A percentile compares a stretch with the other conserved stretches of the same genome.
phyloP scores from a whole-genome alignment of 2,888 invertebrate species.

The Craniophora ligustri region DNA sequence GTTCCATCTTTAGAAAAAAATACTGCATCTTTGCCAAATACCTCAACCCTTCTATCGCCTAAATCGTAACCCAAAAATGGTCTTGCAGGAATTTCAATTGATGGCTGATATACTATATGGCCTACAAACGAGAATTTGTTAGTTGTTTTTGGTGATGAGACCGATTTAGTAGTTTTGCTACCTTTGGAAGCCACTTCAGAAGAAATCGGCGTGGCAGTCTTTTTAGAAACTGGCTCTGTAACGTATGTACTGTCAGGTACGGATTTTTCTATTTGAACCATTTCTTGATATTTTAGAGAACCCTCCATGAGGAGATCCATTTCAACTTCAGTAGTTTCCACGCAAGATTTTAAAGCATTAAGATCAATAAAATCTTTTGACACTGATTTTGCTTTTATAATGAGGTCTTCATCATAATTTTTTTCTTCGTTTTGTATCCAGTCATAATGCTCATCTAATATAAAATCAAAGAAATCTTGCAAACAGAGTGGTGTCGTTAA shows the following conservation, averaged over 20 bases:
- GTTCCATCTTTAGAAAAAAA: conserved; percentile 82
- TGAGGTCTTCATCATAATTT: conserved; percentile 68
- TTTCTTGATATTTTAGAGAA: conserved; percentile 77
- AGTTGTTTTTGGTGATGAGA: conserved; percentile 59
- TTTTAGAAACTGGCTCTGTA: conserved; percentile 49
- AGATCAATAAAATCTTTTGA: conserved; percentile 64
- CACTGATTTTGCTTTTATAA: conserved; percentile 61
- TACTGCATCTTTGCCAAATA: conserved; percentile 77
- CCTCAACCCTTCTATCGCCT: conserved; percentile 79
- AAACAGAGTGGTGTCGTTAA: conserved; percentile 85
- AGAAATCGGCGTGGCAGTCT: conserved; percentile 53
- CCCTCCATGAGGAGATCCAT: conserved; percentile 80
- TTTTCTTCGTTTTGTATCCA: conserved; percentile 83
- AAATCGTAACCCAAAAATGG: conserved; percentile 79
- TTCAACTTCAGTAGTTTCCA: conserved; percentile 70
- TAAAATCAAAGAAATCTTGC: conserved; percentile 87
- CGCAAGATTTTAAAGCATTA: conserved; percentile 65
- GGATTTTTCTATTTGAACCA: conserved; percentile 56
- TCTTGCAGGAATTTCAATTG: conserved; percentile 57
- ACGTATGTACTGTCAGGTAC: conserved; percentile 45
- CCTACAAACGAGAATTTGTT: conserved; percentile 52
- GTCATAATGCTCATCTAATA: conserved; percentile 81
- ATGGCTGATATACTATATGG: conserved; percentile 16
- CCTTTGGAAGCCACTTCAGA: conserved; percentile 64
- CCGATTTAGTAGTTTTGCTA: conserved; percentile 67